Evolutionary conservation across 1,140 invertebrate species (phyloP).

Genomic region (Anadara kagoshimensis): DNA sequence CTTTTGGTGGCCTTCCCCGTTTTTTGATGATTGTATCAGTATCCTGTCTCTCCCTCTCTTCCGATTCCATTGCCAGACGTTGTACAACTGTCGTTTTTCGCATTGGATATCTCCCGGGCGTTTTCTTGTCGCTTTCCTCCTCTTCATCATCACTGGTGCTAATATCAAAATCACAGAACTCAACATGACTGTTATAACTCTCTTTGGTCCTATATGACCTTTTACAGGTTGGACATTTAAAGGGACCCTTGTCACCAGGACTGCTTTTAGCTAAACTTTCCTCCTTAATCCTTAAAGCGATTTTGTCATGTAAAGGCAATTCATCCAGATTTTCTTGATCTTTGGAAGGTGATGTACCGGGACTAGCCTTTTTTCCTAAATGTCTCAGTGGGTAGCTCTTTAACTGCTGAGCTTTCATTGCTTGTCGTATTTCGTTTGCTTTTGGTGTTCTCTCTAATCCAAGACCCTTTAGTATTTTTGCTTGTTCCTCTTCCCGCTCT

Average conservation of each 20-base stretch:
- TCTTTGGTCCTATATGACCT: constrained; percentile 91
- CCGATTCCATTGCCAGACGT: constrained; percentile 9
- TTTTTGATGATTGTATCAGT: constrained; percentile 3
- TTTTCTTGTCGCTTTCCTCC: constrained; percentile 35
- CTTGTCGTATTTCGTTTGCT: constrained; percentile 4
- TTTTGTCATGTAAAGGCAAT: constrained; percentile 60
- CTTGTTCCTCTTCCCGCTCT: constrained; percentile 31
- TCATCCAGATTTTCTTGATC: constrained; percentile 4
- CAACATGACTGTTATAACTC: constrained; percentile 88
- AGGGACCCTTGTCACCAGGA: constrained; percentile 78
- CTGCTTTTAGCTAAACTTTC: constrained; percentile 66
- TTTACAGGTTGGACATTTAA: constrained; percentile 90
- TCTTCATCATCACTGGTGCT: constrained; percentile 73
- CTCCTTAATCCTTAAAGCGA: constrained; percentile 67
- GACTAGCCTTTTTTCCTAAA: neutral
- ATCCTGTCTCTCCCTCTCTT: constrained; percentile 11
- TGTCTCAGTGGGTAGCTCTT: constrained; percentile 52
- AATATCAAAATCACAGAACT: constrained; percentile 79
- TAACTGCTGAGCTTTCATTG: constrained; percentile 9
- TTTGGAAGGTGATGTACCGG: neutral
- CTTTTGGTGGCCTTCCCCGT: neutral
- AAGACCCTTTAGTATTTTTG: constrained; percentile 29
- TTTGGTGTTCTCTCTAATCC: constrained; percentile 32
- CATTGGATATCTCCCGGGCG: constrained; percentile 25
- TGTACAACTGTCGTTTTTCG: constrained; percentile 22